Conservation (phyloP, 1,140 invertebrate species). For the Eueides isabella region DNA sequence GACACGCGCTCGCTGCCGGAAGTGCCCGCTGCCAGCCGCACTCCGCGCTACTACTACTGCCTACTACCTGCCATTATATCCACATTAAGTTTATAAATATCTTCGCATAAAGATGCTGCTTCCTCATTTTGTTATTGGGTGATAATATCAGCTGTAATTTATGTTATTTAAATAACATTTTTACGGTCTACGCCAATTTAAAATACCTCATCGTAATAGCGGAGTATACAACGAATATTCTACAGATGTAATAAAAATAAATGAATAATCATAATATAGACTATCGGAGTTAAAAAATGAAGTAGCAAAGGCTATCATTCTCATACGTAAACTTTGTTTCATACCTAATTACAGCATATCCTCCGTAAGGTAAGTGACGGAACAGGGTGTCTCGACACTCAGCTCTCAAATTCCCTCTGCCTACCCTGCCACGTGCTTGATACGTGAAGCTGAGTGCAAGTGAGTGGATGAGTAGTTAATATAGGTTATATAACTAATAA, state of each 20-base stretch:
- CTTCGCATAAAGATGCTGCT: neutral
- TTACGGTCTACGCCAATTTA: neutral
- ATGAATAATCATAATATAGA: neutral
- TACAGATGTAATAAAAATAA: neutral
- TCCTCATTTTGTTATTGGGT: slow-evolving; percentile 5
- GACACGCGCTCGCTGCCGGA: slow-evolving; percentile 33
- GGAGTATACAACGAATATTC: neutral
- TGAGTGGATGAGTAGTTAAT: too few species aligned
- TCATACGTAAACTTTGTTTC: too few species aligned
- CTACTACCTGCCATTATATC: neutral
- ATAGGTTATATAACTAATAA: neutral
- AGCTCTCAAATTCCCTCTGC: too few species aligned
- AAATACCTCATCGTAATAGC: neutral
- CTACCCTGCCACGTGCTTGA: too few species aligned
- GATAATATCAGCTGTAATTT: neutral
- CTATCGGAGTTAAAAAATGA: too few species aligned
- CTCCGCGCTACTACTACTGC: neutral
- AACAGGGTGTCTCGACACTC: too few species aligned
- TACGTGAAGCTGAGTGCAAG: too few species aligned
- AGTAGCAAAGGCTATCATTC: too few species aligned
- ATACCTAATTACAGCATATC: too few species aligned
- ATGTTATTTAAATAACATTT: neutral
- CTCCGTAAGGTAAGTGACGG: too few species aligned
- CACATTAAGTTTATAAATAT: neutral
- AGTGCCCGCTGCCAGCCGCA: slow-evolving; percentile 24